Conservation (phyloP, 2,797 vertebrate genomes). For the Euphonia xanthogaster region DNA sequence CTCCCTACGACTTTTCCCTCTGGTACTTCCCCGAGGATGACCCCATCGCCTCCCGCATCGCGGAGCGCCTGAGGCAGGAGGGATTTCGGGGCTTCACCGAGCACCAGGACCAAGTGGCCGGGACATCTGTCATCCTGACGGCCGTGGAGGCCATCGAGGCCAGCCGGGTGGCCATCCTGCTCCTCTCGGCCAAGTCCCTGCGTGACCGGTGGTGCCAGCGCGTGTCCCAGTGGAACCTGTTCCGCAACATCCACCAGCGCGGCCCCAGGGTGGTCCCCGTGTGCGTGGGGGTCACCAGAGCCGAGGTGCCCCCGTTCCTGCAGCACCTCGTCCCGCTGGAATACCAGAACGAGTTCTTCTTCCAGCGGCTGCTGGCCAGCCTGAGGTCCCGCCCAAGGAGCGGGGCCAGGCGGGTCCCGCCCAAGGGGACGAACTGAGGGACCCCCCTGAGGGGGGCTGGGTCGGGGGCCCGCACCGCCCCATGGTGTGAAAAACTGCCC, state of each 20-base stretch:
- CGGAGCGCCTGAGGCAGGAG: neutral
- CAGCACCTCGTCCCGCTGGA: conserved; percentile 4
- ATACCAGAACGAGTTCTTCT: conserved; percentile 34
- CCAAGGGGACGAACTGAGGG: neutral
- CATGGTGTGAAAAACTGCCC: rapidly evolving
- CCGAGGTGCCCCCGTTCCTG: conserved; percentile 2
- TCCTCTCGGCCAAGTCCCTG: conserved; percentile 53
- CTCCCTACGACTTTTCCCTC: conserved; percentile 66
- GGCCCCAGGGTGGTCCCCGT: conserved; percentile 47
- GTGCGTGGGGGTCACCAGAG: neutral
- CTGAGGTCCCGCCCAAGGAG: neutral
- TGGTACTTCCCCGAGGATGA: conserved; percentile 61
- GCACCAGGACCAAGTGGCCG: conserved; percentile 58
- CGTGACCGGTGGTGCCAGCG: conserved; percentile 32
- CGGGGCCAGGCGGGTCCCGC: neutral
- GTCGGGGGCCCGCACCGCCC: neutral
- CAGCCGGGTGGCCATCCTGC: conserved; percentile 61
- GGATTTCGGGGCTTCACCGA: conserved; percentile 54
- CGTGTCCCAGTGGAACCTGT: conserved; percentile 54
- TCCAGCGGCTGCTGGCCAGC: neutral
- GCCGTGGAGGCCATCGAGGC: conserved; percentile 4
- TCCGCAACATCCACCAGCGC: neutral
- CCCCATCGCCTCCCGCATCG: conserved; percentile 35
- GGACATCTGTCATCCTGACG: neutral
- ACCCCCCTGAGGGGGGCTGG: rapidly evolving